Percentiles rank a stretch among this genome's conserved stretches.
Evolutionary conservation across 2,797 vertebrate genomes (phyloP).

Genomic region (Gila robusta): DNA sequence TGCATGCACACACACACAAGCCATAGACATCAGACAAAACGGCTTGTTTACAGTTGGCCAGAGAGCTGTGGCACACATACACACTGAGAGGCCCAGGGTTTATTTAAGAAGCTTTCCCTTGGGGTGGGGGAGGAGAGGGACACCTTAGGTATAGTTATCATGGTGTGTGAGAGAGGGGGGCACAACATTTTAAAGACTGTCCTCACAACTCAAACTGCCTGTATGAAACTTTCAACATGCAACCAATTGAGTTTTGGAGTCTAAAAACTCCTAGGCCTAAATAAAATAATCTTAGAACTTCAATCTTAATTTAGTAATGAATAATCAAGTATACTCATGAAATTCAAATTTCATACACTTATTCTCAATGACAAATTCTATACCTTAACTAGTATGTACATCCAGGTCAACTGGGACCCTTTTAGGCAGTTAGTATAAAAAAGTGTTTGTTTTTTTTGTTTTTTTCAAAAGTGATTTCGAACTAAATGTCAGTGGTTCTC

Average conservation of each 20-base stretch:
- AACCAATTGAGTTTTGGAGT: background rate
- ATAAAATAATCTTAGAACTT: slow-evolving; percentile 45
- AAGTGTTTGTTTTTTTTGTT: too few species aligned
- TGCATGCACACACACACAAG: slow-evolving; percentile 80
- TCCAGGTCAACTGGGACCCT: background rate
- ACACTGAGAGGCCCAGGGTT: slow-evolving; percentile 72
- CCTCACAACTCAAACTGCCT: background rate
- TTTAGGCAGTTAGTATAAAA: background rate
- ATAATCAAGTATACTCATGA: background rate
- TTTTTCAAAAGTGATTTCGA: background rate
- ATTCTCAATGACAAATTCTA: background rate
- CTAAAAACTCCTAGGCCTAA: slow-evolving; percentile 40
- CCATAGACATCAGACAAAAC: slow-evolving; percentile 82
- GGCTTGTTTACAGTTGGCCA: slow-evolving; percentile 84
- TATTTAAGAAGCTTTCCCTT: slow-evolving; percentile 77
- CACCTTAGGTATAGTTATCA: slow-evolving; percentile 61
- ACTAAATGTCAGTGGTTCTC: background rate
- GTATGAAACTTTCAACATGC: background rate
- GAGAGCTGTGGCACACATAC: slow-evolving; percentile 69
- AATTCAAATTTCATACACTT: background rate
- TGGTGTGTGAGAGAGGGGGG: slow-evolving; percentile 45
- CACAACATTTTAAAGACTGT: background rate
- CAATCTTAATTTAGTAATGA: slow-evolving; percentile 51
- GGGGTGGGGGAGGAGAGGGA: slow-evolving; percentile 49
- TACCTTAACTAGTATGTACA: background rate